Base-by-base conservation (phyloP, 2,888 invertebrate species). In the Apoda limacodes region DNA sequence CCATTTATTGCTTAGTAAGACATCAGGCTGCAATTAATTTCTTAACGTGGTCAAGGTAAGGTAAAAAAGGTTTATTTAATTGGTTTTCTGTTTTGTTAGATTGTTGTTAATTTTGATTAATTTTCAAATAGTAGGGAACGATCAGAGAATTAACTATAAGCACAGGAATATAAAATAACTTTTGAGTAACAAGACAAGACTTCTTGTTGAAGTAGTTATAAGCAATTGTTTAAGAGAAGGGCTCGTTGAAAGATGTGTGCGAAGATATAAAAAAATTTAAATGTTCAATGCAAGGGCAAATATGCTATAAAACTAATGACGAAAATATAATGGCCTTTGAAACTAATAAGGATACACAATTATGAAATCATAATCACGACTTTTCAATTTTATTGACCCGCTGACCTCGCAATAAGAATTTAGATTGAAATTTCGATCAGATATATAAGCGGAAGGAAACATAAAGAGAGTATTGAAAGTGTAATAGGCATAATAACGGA, bases 381-480 rank as follows among this genome's bases (percentile, higher is more conserved):
- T 67, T 72, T 67, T 70, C 56, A 65, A 68, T 67, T 72, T 75
- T 70, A 75, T 67, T 55, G 62, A 60, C 71, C 40, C 39, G 71
- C 56, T 53, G 75, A 55, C 76, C 76, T 78, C 17, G 17, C 7
- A 5, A 7, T 17, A n/a, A n/a, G n/a, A n/a, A n/a, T n/a, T n/a
- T n/a, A n/a, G n/a, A n/a, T n/a, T n/a, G n/a, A n/a, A n/a, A n/a
- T n/a, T n/a, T n/a, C n/a, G n/a, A n/a, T n/a, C n/a, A n/a, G n/a
- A n/a, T n/a, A n/a, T n/a, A n/a, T n/a, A n/a, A n/a, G n/a, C n/a
- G n/a, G n/a, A n/a, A n/a, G n/a, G n/a, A n/a, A n/a, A n/a, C n/a
- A n/a, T n/a, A n/a, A n/a, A n/a, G n/a, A n/a, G n/a, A n/a, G n/a
- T n/a, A n/a, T n/a, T n/a, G n/a, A n/a, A n/a, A n/a, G n/a, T n/a